Percentiles rank a stretch among this genome's conserved stretches.
These are phyloP conservation scores for Seira sanloemensis DNA, from an alignment of 2,888 invertebrate species.

Conservation along the genomic window DNA sequence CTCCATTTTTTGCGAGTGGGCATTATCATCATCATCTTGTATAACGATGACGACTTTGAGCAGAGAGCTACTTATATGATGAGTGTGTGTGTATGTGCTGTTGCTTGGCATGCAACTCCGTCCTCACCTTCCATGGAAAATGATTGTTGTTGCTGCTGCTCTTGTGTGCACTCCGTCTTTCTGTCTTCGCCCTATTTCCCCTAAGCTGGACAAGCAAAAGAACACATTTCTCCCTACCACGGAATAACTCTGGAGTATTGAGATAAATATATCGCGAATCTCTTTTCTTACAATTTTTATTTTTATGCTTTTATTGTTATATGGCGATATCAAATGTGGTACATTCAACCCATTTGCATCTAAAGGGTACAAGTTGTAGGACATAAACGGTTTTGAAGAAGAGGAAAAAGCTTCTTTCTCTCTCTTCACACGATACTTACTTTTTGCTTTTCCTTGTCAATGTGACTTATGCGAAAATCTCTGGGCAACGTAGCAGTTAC, in stretches of 20 bases:
- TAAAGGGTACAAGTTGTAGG: background rate
- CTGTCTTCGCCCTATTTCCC: background rate
- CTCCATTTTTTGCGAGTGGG: constrained; percentile 6
- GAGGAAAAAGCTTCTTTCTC: background rate
- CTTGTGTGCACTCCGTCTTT: background rate
- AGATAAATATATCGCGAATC: constrained; percentile 57
- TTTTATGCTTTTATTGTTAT: background rate
- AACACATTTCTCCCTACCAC: background rate
- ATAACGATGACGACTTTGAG: constrained; percentile 16
- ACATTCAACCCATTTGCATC: background rate
- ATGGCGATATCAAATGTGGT: background rate
- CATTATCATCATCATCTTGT: constrained; percentile 10
- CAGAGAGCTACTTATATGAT: background rate
- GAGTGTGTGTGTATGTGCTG: constrained; percentile 17
- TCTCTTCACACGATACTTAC: background rate
- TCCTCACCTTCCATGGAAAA: background rate
- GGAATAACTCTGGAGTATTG: constrained; percentile 35
- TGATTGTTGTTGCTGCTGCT: background rate
- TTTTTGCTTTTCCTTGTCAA: background rate
- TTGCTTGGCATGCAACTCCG: constrained; percentile 5
- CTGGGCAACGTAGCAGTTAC: background rate
- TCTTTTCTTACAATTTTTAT: constrained; percentile 8
- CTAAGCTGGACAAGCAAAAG: constrained; percentile 7
- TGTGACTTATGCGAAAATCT: background rate
- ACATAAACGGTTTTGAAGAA: background rate